Base-by-base conservation (phyloP, 2,888 invertebrate species). In the Limenitis camilla region DNA sequence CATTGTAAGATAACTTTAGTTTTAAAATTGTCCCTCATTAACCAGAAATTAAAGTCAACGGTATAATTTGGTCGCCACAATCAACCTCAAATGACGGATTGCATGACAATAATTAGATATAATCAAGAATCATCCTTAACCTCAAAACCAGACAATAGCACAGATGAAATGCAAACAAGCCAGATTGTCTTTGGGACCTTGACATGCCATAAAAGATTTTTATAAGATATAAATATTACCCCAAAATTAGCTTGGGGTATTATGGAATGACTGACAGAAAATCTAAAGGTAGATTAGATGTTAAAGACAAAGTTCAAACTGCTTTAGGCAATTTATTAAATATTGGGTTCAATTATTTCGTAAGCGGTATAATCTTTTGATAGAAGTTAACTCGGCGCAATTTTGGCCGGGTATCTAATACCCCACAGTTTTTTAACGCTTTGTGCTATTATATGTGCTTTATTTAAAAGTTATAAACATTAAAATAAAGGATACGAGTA, bases 51-150 rank as follows among this genome's bases (percentile, higher is more conserved):
- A 54, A 40, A 35, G 28, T 40, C n/a, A 33, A 29, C 41, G 40
- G 47, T 45, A 52, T 48, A 50, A 53, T 51, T 60, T 58, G 58
- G 60, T 60, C 60, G 61, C 58, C 54, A 51, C 59, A 52, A 55
- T 43, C 48, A 49, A n/a, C 58, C 53, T 66, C 66, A 55, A 68
- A 61, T 60, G 69, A 67, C 65, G 64, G 67, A 69, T 76, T 69
- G 74, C 75, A 70, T 73, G 78, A 71, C 69, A 72, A 67, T 72
- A 72, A 69, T 76, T 73, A 69, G 63, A 62, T 52, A 67, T 68
- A 74, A 78, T 76, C 72, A 72, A 55, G 58, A 56, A 33, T 45
- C 55, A 64, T 60, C 74, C 77, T 78, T 78, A 73, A 76, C 78
- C 77, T 65, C 74, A 60, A 69, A 72, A 66, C 52, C 30, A 58